Percentiles rank a stretch among this genome's conserved stretches.
These are phyloP conservation scores for Dendrolimus kikuchii DNA, from an alignment of 1,140 invertebrate species.

Conservation along the genomic window DNA sequence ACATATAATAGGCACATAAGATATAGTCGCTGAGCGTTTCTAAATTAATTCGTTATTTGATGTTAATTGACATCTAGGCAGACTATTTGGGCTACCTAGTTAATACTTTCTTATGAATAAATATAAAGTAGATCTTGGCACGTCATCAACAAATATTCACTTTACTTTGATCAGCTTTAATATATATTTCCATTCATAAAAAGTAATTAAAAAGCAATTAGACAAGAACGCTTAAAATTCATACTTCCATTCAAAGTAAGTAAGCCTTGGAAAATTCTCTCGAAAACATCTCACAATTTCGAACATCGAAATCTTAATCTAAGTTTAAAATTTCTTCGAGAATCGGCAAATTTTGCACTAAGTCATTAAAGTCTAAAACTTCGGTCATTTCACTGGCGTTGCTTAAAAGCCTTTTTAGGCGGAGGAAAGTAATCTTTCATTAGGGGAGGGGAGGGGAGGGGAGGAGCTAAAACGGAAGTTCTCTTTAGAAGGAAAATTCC, in stretches of 20 bases:
- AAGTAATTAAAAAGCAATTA: conserved; percentile 70
- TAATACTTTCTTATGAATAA: too few species aligned
- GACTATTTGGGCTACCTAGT: too few species aligned
- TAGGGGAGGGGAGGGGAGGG: conserved; percentile 30
- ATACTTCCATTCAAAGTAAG: conserved; percentile 46
- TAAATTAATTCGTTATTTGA: too few species aligned
- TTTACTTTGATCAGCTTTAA: conserved; percentile 37
- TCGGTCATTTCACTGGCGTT: conserved; percentile 68
- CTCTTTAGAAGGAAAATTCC: conserved; percentile 71
- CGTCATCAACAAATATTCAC: conserved; percentile 19
- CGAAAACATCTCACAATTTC: conserved; percentile 59
- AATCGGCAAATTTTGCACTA: conserved; percentile 72
- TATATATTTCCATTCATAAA: conserved; percentile 24
- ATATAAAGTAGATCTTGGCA: too few species aligned
- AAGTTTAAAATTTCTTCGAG: conserved; percentile 70
- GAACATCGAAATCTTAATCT: conserved; percentile 70
- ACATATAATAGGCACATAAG: too few species aligned
- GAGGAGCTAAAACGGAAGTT: conserved; percentile 70
- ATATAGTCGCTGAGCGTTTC: too few species aligned
- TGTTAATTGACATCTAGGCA: too few species aligned
- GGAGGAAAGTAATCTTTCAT: conserved; percentile 71
- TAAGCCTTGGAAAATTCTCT: conserved; percentile 41
- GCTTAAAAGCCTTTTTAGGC: conserved; percentile 72
- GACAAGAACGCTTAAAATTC: conserved; percentile 58
- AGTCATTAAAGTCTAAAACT: conserved; percentile 72